Conservation (phyloP, 2,888 invertebrate genomes). For the Elaeidobius kamerunicus region DNA sequence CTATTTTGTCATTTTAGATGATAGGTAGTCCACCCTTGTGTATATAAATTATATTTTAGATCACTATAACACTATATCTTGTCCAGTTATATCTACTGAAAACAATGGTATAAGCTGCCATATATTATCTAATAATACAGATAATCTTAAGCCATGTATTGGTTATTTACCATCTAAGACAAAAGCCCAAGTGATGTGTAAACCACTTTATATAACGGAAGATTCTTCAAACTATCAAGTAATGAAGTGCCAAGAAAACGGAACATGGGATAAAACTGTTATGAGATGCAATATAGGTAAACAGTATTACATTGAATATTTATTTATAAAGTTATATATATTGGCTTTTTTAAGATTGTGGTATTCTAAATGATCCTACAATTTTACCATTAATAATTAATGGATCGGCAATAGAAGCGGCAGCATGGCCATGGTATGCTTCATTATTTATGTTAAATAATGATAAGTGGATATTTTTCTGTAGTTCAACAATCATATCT, state of each 20-base stretch:
- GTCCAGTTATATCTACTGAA: constrained; percentile 5
- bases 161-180: constrained; percentile 2
- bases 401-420: constrained; percentile 46
- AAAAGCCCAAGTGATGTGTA: constrained; percentile 3
- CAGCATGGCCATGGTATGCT: constrained; percentile 57
- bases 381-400: constrained; percentile 44
- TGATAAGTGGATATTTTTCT: constrained; percentile 52
- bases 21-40: not conserved
- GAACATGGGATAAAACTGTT: constrained; percentile 47
- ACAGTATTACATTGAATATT: not conserved
- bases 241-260: constrained; percentile 35
- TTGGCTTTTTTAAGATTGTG: constrained; percentile 17
- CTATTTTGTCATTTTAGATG: not conserved
- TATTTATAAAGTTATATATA: not conserved
- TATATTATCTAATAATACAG: constrained; percentile 1
- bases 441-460: constrained; percentile 52
- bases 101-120: constrained; percentile 2
- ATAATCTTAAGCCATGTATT: constrained; percentile 3
- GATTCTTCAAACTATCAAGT: not conserved
- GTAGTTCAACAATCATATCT: constrained; percentile 56
- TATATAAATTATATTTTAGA: constrained; percentile 4
- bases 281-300: constrained; percentile 46
- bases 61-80: not conserved
- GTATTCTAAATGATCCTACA: constrained; percentile 2
- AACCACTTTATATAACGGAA: not conserved